Conservation (phyloP, 2,888 invertebrate species). For the Torymus aiolomorphi region DNA sequence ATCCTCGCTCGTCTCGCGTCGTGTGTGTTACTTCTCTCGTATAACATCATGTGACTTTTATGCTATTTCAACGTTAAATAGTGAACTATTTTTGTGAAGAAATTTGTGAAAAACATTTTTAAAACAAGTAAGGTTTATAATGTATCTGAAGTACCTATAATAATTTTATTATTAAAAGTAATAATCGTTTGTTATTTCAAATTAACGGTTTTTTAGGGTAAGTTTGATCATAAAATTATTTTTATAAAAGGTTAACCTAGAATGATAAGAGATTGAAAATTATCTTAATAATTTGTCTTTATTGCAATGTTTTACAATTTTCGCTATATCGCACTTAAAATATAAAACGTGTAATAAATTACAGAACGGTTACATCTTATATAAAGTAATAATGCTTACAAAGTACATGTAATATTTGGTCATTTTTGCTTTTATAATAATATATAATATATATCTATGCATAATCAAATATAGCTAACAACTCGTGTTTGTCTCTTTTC, state of each 20-base stretch:
- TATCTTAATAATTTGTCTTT: slow-evolving; percentile 52
- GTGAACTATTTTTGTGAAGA: too few relatives aligned
- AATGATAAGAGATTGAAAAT: not conserved
- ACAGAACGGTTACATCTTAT: slow-evolving; percentile 63
- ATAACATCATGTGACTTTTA: too few relatives aligned
- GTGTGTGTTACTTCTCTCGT: too few relatives aligned
- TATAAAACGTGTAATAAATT: slow-evolving; percentile 70
- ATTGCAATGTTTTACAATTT: slow-evolving; percentile 54
- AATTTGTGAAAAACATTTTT: too few relatives aligned
- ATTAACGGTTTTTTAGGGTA: too few relatives aligned
- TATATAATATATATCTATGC: slow-evolving; percentile 49
- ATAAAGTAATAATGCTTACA: slow-evolving; percentile 66
- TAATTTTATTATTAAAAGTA: too few relatives aligned
- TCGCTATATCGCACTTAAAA: slow-evolving; percentile 46
- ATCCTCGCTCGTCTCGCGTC: not conserved
- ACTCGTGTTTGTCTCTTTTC: slow-evolving; percentile 49
- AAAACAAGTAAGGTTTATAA: too few relatives aligned
- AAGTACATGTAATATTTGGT: slow-evolving; percentile 73
- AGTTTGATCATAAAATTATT: too few relatives aligned
- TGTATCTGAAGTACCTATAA: too few relatives aligned
- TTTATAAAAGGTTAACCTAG: too few relatives aligned
- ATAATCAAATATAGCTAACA: slow-evolving; percentile 54
- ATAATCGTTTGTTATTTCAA: too few relatives aligned
- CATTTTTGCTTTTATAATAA: slow-evolving; percentile 65
- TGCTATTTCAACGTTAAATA: too few relatives aligned